Evolutionary conservation across 2,888 invertebrate genomes (phyloP).

Genomic region (Nymphalis urticae): DNA sequence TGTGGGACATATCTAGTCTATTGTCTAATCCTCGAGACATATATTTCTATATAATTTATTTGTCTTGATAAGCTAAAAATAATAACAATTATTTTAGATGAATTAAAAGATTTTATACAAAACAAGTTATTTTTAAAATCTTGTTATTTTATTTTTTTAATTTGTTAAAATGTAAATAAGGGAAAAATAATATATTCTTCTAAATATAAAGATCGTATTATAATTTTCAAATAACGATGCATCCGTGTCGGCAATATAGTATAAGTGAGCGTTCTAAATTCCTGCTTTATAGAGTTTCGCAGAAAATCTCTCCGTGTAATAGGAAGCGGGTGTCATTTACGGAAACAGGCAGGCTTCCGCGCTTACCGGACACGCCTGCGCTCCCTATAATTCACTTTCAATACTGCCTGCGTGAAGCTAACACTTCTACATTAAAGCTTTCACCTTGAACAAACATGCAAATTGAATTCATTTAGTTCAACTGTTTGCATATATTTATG

Average conservation of each 20-base stretch:
- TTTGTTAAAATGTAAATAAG: too few species aligned
- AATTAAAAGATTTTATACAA: too few species aligned
- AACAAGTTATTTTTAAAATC: too few species aligned
- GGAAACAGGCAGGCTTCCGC: slow-evolving; percentile 47
- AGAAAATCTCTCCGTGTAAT: slow-evolving; percentile 21
- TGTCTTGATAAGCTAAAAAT: too few species aligned
- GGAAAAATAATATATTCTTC: background rate
- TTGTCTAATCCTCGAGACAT: too few species aligned
- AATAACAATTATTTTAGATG: too few species aligned
- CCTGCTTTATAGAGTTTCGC: slow-evolving; percentile 12
- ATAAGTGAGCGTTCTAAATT: slow-evolving; percentile 10
- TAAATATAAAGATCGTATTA: background rate
- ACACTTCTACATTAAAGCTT: slow-evolving; percentile 11
- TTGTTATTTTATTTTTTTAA: too few species aligned
- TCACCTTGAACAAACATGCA: background rate
- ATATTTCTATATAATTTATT: too few species aligned
- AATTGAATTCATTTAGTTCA: slow-evolving; percentile 1
- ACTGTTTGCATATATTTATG: slow-evolving; percentile 5
- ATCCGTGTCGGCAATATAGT: background rate
- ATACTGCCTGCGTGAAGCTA: slow-evolving; percentile 19
- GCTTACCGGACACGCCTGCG: slow-evolving; percentile 45
- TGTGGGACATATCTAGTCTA: too few species aligned
- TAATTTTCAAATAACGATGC: background rate
- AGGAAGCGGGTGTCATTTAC: slow-evolving; percentile 35
- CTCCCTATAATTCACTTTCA: slow-evolving; percentile 40